Base-by-base conservation (phyloP, 1,140 invertebrate genomes). In the Aphelenchoides fujianensis region DNA sequence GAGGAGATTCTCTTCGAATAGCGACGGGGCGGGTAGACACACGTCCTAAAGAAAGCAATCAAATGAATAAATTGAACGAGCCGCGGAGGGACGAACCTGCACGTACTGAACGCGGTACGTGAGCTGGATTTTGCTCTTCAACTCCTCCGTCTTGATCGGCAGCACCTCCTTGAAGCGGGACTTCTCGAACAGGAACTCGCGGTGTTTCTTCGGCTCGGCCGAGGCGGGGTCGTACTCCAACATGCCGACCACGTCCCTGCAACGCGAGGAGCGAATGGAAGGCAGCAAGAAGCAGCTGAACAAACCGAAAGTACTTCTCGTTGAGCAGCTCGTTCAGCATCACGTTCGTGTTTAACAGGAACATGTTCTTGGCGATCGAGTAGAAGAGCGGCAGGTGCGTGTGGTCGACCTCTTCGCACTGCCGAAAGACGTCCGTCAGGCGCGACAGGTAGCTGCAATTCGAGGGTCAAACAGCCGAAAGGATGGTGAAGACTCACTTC, bases 71-170 rank as follows among this genome's bases (percentile, higher is more conserved):
- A n/a, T n/a, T n/a, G n/a, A n/a, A n/a, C n/a, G n/a, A n/a, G n/a
- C n/a, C n/a, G n/a, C n/a, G 64, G n/a, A n/a, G n/a, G n/a, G n/a
- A n/a, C 48, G 7, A 0, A 77, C 75, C 72, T 98, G 96, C 82
- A 99, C 98, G 86, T 99, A 99, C 87, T 99, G 97, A 78, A 98
- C 95, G 85, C 96, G 90, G 87, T 97, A 99, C 55, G 95, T 98
- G 87, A 98, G 95, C 87, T 98, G 96, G 78, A 99, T 99, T 89
- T 98, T 99, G 31, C 92, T 91, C 70, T 97, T 87, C 66, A 99
- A 88, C 87, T 98, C 95, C 55, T 89, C 88, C 87, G 97, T 97
- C 81, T 91, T 91, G 68, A 99, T 97, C 52, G 95, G 93, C 79
- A 99, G 93, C 55, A 97, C 95, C 88, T 97, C 93, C 71, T 87